These are phyloP conservation scores for Hepsetus odoe DNA, from an alignment of 2,113 vertebrate species.

Conservation along the genomic window DNA sequence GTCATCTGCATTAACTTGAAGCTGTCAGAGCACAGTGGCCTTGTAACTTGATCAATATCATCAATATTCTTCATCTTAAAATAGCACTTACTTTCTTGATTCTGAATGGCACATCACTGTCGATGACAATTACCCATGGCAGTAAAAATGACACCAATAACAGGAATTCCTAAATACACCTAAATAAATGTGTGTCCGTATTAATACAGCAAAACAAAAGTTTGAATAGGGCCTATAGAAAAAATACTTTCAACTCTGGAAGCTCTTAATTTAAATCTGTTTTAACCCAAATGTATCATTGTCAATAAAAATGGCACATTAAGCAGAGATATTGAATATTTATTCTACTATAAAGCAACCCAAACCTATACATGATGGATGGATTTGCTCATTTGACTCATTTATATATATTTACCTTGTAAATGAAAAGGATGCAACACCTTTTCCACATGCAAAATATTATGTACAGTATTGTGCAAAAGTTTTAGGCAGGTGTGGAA, in stretches of 20 bases:
- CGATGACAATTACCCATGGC: neutral
- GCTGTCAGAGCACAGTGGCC: neutral
- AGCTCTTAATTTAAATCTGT: neutral
- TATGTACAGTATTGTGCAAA: no score
- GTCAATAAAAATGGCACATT: neutral
- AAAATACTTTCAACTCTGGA: neutral
- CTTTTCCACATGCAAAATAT: no score
- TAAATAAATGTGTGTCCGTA: neutral
- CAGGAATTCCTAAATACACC: no score
- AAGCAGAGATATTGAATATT: neutral
- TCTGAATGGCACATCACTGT: constrained; percentile 1
- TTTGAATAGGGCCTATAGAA: neutral
- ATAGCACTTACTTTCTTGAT: neutral
- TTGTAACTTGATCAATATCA: neutral
- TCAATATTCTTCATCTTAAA: neutral
- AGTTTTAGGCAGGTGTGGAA: no score
- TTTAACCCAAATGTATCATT: neutral
- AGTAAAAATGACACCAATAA: neutral
- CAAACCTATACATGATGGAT: neutral
- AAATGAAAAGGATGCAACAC: no score
- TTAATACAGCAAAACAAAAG: neutral
- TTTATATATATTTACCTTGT: no score
- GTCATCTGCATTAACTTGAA: neutral
- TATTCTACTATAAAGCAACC: neutral
- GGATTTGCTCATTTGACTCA: neutral